Percentiles rank a stretch among this genome's conserved stretches.
phyloP scores from a whole-genome alignment of 2,888 invertebrate species.

The Scelioninae gen. 1 region DNA sequence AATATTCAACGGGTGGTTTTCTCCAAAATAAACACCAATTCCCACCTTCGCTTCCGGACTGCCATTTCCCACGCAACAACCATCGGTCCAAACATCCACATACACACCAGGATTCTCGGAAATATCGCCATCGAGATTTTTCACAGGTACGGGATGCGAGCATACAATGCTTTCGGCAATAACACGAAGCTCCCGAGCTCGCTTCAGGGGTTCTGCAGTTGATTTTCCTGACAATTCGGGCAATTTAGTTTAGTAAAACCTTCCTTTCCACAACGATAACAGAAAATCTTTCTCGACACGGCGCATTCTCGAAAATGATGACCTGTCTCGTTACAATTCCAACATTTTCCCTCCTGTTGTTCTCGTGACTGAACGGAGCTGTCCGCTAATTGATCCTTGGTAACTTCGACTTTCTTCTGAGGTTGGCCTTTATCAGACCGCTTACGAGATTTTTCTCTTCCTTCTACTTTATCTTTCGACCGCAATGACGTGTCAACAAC shows the following conservation, averaged over 20 bases:
- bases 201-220: not conserved
- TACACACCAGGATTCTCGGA: not conserved
- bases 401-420: too few species aligned
- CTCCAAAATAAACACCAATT: not conserved
- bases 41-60: not conserved
- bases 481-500: too few species aligned
- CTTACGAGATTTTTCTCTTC: too few species aligned
- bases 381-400: too few species aligned
- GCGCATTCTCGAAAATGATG: not conserved
- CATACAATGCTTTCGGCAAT: not conserved
- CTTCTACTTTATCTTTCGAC: too few species aligned
- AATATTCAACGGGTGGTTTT: slow-evolving; percentile 15
- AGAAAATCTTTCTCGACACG: not conserved
- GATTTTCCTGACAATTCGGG: not conserved
- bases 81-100: slow-evolving; percentile 19
- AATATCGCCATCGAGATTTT: not conserved
- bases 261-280: not conserved
- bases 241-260: not conserved
- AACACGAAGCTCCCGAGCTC: not conserved
- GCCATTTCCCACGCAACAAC: slow-evolving; percentile 18
- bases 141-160: not conserved
- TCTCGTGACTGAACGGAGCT: too few species aligned
- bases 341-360: too few species aligned
- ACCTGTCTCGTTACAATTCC: not conserved
- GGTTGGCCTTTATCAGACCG: too few species aligned